Base-by-base conservation (phyloP, 37 sponge, comb jelly and placozoan genomes). In the Ianthella basta region DNA sequence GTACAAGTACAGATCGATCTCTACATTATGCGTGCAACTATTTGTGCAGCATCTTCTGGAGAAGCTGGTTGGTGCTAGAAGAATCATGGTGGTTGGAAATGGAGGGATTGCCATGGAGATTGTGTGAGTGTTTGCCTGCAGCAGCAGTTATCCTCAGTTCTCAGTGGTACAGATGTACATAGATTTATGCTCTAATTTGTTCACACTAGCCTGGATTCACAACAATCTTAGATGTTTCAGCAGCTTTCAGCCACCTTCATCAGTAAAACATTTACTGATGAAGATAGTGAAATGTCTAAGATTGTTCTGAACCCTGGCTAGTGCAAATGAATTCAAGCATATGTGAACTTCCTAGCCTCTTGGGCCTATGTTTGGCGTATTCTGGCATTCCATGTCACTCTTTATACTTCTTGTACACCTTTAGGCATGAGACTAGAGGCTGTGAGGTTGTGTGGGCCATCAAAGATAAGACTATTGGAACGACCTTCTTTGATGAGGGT, bases 51-150 rank as follows among this genome's bases (percentile, higher is more conserved):
- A 91, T 40, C 86, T 99, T 19, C 92, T 90, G 68, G 56, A 34
- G 55, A 91, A 88, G 56, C 64, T 99, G 72, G 56, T 18, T n/a
- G 56, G 66, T 79, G 86, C 97, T 13, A 65, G 89, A 63, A 79
- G 95, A 14, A 87, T 99, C 30, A 60, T 97, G 10, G 88, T 99
- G 10, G 88, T 99, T 19, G 99, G 99, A 24, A 99, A 99, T 83
- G 99, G 99, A 53, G 99, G 99, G 15, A 99, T 99, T 59, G 99
- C 99, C 18, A 93, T 90, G 37, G 99, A 99, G 72, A 79, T 99
- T 40, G 99, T 96, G 93, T 99, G 55, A 82, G 98, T 87, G 8
- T 30, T 44, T 44, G 50, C 50, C 50, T 44, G 3, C 8, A 44
- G 50, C 8, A 8, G 50, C 50, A 44, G 50, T 8, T n/a, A n/a